A percentile compares a stretch with the other conserved stretches of the same genome.
These are phyloP conservation scores for Papilio helenus DNA, from an alignment of 1,140 invertebrate genomes.

Conservation along the genomic window DNA sequence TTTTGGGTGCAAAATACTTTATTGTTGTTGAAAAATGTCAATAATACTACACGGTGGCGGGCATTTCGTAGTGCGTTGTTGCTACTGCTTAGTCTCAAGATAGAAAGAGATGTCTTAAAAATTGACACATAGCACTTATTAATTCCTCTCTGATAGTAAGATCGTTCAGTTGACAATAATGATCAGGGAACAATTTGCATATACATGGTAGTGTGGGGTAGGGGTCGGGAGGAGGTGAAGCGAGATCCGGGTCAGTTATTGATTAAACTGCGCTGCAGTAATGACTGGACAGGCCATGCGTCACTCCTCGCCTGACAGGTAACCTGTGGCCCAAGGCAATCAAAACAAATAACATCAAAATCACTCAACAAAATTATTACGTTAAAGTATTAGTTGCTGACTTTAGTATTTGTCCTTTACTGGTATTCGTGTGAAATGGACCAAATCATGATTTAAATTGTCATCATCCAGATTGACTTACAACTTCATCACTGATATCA, in stretches of 20 bases:
- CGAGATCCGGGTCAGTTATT: constrained; percentile 56
- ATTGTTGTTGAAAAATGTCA: no score
- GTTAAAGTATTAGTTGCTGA: background rate
- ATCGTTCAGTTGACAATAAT: background rate
- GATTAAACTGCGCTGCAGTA: constrained; percentile 60
- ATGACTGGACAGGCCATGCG: constrained; percentile 60
- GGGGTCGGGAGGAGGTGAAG: background rate
- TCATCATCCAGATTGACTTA: no score
- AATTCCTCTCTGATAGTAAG: background rate
- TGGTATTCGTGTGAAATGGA: no score
- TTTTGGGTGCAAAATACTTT: no score
- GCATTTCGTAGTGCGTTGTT: no score
- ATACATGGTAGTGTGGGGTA: constrained; percentile 27
- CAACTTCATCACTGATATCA: no score
- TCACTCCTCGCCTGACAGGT: constrained; percentile 45
- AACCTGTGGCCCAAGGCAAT: background rate
- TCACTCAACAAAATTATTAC: background rate
- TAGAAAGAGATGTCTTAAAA: no score
- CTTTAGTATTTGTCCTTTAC: background rate
- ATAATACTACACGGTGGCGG: no score
- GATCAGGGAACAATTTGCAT: constrained; percentile 18
- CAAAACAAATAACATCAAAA: background rate
- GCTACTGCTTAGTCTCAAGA: no score
- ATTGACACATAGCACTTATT: background rate
- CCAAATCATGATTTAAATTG: no score